Percentiles rank a stretch among this genome's conserved stretches.
phyloP scores from a whole-genome alignment of 2,113 vertebrate genomes.

The Paraplagusia blochii region DNA sequence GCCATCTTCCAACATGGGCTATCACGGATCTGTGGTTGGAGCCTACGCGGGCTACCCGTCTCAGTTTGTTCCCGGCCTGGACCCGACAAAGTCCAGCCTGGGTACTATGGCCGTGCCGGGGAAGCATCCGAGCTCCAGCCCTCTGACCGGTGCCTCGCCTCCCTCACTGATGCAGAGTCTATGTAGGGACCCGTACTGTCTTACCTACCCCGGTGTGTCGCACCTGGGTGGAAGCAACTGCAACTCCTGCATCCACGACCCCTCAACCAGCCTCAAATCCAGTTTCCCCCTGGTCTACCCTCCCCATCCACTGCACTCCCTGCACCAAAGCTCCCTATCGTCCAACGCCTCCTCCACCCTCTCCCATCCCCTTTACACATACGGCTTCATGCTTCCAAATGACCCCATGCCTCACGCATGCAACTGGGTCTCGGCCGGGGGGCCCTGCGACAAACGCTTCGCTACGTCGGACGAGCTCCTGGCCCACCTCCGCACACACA shows the following conservation, averaged over 20 bases:
- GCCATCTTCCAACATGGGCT: constrained; percentile 88
- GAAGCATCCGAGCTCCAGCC: constrained; percentile 92
- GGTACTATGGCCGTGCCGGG: constrained; percentile 83
- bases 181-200: constrained; percentile 95
- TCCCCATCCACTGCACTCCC: constrained; percentile 86
- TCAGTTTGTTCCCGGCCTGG: constrained; percentile 87
- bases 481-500: constrained; percentile 93
- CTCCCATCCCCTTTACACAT: constrained; percentile 91
- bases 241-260: constrained; percentile 90
- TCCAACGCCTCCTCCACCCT: constrained; percentile 83
- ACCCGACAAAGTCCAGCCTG: constrained; percentile 85
- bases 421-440: constrained; percentile 95
- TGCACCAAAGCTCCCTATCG: constrained; percentile 82
- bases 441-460: constrained; percentile 96
- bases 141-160: constrained; percentile 89
- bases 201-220: constrained; percentile 88
- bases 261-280: constrained; percentile 82
- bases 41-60: constrained; percentile 90
- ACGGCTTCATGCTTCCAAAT: constrained; percentile 96
- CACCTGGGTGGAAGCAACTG: constrained; percentile 88
- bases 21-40: constrained; percentile 92
- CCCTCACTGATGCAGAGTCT: constrained; percentile 96
- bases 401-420: constrained; percentile 92
- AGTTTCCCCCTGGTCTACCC: constrained; percentile 91
- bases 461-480: constrained; percentile 92